Evolutionary conservation across 2,113 vertebrate genomes (phyloP).

Genomic region (Corythornis cristatus): DNA sequence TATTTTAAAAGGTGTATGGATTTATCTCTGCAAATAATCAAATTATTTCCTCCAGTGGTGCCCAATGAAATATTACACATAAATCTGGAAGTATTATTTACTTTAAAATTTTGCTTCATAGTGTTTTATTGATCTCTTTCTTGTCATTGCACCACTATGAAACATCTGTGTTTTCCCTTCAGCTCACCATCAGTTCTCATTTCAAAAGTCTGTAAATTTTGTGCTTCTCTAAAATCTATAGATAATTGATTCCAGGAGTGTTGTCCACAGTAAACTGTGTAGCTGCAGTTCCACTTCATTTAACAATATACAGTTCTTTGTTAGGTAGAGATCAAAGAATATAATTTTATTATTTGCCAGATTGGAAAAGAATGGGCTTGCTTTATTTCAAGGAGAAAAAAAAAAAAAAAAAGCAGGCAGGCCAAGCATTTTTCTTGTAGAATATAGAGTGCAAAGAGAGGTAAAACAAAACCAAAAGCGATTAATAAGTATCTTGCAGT

Average conservation of each 20-base stretch:
- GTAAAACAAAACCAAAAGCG: slow-evolving; percentile 37
- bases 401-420: not conserved
- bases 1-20: not conserved
- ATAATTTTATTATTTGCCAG: slow-evolving; percentile 69
- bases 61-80: slow-evolving; percentile 42
- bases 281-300: slow-evolving; percentile 68
- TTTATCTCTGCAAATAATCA: slow-evolving; percentile 33
- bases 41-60: slow-evolving; percentile 31
- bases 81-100: slow-evolving; percentile 65
- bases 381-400: not conserved
- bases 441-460: slow-evolving; percentile 21
- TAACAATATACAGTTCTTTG: slow-evolving; percentile 64
- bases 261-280: slow-evolving; percentile 58
- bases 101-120: slow-evolving; percentile 50
- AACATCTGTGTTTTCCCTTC: slow-evolving; percentile 68
- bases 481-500: slow-evolving; percentile 1
- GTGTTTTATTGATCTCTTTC: slow-evolving; percentile 65
- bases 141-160: slow-evolving; percentile 60
- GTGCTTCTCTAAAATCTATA: slow-evolving; percentile 60
- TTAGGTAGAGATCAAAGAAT: slow-evolving; percentile 72
- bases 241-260: slow-evolving; percentile 72
- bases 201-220: slow-evolving; percentile 71
- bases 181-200: slow-evolving; percentile 52
- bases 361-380: slow-evolving; percentile 40
- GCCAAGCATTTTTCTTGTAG: not conserved